These are phyloP conservation scores for Astur gentilis DNA, from an alignment of 2,113 vertebrate species.

Conservation along the genomic window DNA sequence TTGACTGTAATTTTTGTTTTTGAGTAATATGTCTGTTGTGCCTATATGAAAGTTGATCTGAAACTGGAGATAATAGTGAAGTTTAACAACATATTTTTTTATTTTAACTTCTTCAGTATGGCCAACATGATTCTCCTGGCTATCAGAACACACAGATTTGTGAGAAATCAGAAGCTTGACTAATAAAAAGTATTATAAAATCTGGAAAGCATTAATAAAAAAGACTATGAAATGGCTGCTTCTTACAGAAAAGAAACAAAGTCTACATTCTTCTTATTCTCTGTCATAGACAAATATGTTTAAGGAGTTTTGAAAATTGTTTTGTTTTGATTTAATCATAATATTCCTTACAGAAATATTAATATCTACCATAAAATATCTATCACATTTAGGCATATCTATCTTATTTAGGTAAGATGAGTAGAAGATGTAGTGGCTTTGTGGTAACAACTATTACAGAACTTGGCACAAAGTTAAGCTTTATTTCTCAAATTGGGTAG, in stretches of 20 bases:
- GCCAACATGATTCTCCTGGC: not conserved
- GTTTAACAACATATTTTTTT: not conserved
- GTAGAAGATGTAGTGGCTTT: not conserved
- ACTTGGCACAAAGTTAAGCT: not conserved
- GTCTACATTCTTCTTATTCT: not conserved
- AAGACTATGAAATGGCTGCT: not conserved
- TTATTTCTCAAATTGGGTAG: not conserved
- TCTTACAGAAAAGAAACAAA: not conserved
- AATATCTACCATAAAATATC: not conserved
- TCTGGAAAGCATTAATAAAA: not conserved
- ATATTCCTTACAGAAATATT: conserved; percentile 43
- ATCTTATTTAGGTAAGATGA: conserved; percentile 1
- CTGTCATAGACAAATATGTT: not conserved
- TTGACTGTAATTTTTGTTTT: conserved; percentile 32
- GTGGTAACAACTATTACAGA: not conserved
- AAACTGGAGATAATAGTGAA: not conserved
- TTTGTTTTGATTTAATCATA: conserved; percentile 48
- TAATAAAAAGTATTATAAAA: not conserved
- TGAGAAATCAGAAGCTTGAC: not conserved
- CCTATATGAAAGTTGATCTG: not conserved
- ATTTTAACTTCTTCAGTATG: not conserved
- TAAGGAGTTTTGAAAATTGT: conserved; percentile 14
- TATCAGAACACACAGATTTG: not conserved
- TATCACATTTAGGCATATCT: not conserved
- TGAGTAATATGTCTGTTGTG: not conserved